Evolutionary conservation across 2,113 vertebrate genomes (phyloP).

Genomic region (Phodopus roborovskii): DNA sequence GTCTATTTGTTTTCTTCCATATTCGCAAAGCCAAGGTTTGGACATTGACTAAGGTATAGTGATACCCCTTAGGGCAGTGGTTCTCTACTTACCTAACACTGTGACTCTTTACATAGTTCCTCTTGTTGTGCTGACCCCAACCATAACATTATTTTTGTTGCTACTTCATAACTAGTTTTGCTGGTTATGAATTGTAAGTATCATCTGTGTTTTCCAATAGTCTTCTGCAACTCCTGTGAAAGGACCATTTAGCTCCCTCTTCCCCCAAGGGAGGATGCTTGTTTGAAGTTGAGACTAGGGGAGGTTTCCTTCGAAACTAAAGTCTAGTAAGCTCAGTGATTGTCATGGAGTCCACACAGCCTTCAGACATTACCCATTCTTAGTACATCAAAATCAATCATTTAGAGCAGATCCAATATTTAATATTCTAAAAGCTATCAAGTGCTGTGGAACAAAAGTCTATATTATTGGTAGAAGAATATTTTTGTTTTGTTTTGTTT

Average conservation of each 20-base stretch:
- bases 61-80: background rate
- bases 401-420: conserved; percentile 3
- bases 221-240: background rate
- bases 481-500: too few species aligned
- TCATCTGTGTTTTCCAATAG: background rate
- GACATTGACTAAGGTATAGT: background rate
- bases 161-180: background rate
- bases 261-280: background rate
- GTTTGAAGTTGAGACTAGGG: background rate
- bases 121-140: background rate
- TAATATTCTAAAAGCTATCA: background rate
- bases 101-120: background rate
- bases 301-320: conserved; percentile 4
- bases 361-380: background rate
- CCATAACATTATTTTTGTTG: background rate
- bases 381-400: conserved; percentile 4
- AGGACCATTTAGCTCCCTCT: background rate
- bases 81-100: background rate
- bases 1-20: background rate
- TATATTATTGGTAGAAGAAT: background rate
- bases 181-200: background rate
- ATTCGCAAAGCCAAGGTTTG: background rate
- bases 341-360: background rate
- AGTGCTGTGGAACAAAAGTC: conserved; percentile 5
- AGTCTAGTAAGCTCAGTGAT: background rate